Conservation (phyloP, 2,888 invertebrate species). For the Incurvaria masculella region DNA sequence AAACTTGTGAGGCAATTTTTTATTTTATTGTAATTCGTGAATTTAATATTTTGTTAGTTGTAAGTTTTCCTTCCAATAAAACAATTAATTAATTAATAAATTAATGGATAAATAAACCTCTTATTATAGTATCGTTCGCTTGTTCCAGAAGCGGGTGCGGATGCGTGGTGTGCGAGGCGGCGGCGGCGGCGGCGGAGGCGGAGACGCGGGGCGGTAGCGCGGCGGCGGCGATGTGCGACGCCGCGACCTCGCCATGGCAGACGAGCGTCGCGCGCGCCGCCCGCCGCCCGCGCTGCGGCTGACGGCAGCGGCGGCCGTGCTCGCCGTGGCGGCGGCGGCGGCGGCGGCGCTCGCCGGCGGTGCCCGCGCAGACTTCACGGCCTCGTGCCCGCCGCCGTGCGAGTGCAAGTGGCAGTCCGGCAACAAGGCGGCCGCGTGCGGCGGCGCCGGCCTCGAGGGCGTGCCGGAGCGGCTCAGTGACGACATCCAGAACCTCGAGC, state of each 20-base stretch:
- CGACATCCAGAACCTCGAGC: slow-evolving; percentile 69
- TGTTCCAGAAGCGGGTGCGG: neutral
- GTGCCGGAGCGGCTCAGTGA: slow-evolving; percentile 73
- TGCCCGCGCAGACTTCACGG: slow-evolving; percentile 53
- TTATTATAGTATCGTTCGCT: too few species aligned
- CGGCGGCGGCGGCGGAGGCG: neutral
- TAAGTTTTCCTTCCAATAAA: too few species aligned
- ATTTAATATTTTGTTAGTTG: too few species aligned
- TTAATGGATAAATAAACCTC: too few species aligned
- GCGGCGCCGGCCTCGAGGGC: slow-evolving; percentile 59
- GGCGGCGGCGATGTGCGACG: too few species aligned
- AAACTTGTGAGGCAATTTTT: too few species aligned
- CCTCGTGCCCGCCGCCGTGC: slow-evolving; percentile 67
- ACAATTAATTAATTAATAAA: too few species aligned
- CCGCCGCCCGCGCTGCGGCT: neutral
- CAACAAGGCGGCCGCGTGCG: slow-evolving; percentile 82
- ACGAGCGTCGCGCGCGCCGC: neutral
- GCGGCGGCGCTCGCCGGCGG: slow-evolving; percentile 24
- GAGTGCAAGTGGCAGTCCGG: slow-evolving; percentile 86
- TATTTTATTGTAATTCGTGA: too few species aligned
- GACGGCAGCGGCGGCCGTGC: slow-evolving; percentile 13
- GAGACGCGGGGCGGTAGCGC: neutral
- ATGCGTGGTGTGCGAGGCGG: neutral
- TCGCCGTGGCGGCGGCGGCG: slow-evolving; percentile 27
- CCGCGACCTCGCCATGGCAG: too few species aligned